Percentiles rank a stretch among this genome's conserved stretches.
Evolutionary conservation across 2,797 vertebrate species (phyloP).

Genomic region (Denticeps clupeoides): DNA sequence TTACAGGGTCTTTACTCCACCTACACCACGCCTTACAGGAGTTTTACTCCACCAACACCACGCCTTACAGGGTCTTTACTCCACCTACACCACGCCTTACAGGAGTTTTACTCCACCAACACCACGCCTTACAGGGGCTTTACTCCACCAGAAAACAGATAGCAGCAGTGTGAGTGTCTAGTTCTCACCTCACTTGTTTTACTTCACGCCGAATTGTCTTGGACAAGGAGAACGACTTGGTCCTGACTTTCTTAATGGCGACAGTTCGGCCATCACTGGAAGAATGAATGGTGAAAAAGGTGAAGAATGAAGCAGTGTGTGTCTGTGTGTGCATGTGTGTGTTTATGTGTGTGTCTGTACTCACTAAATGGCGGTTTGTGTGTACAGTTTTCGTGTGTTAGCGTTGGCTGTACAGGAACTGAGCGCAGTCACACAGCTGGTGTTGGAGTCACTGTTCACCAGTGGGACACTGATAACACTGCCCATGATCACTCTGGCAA

Average conservation of each 20-base stretch:
- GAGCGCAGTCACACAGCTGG: slow-evolving; percentile 57
- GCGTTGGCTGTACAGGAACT: slow-evolving; percentile 52
- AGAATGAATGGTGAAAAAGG: background rate
- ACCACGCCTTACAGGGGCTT: too few relatives aligned
- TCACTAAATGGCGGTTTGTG: slow-evolving; percentile 60
- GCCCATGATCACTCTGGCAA: slow-evolving; percentile 38
- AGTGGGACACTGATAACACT: slow-evolving; percentile 49
- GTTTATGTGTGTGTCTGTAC: slow-evolving; percentile 16
- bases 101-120: too few relatives aligned
- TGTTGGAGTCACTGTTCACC: slow-evolving; percentile 52
- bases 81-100: too few relatives aligned
- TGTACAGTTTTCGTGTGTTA: slow-evolving; percentile 54
- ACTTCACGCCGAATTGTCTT: slow-evolving; percentile 71
- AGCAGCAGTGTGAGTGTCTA: too few relatives aligned
- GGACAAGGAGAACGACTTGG: slow-evolving; percentile 61
- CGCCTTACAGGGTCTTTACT: too few relatives aligned
- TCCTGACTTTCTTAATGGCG: slow-evolving; percentile 71
- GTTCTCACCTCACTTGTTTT: slow-evolving; percentile 71
- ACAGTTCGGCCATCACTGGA: slow-evolving; percentile 67
- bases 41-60: too few relatives aligned
- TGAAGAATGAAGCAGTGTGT: too few relatives aligned
- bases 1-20: too few relatives aligned
- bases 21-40: too few relatives aligned
- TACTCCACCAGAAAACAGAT: too few relatives aligned
- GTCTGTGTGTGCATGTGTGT: background rate